Evolutionary conservation across 2,113 vertebrate species (phyloP), one percentile per base, ranked within the genome.

Genomic region (Centropus unirufus): DNA sequence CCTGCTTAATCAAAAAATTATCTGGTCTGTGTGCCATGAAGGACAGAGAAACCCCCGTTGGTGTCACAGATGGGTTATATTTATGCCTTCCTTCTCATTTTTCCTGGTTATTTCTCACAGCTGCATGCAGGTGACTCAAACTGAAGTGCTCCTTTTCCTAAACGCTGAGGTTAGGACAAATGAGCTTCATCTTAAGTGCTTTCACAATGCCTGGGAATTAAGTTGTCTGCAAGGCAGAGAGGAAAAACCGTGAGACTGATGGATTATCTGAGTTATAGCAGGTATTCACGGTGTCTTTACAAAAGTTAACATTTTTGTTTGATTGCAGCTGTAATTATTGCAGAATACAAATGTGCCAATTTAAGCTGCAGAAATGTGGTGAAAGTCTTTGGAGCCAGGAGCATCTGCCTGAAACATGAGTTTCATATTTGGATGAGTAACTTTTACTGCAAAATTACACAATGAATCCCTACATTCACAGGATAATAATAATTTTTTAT

Each of bases 401-500:
- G 93, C 89, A 95, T 95, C 97, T 97, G 95, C 95, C 93, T 97
- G 95, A 52, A 47, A 94, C 96, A 92, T 26, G 83, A 93, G 91
- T 90, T 89, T 87, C 63, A 42, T 63, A 10, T 89, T 57, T 87
- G 83, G 93, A 89, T 90, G 94, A 95, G 85, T 95, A 93, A 94
- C 93, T 97, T 93, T 92, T 95, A 96, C 90, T 94, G 92, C 89
- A 95, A 57, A 96, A 96, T 90, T 91, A 83, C 93, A 92, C 93
- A 69, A 82, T 85, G 92, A 95, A 79, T 74, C 72, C 90, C 55
- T 64, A 21, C 68, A 40, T 77, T 93, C 72, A 74, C 61, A 83
- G 72, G 79, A 92, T 81, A 91, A 91, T 85, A 92, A 77, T 86
- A 26, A 47, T 80, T 92, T 89, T 90, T 95, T 91, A 92, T 85